Conservation (phyloP, 2,888 invertebrate genomes). For the Agriopis leucophaearia region DNA sequence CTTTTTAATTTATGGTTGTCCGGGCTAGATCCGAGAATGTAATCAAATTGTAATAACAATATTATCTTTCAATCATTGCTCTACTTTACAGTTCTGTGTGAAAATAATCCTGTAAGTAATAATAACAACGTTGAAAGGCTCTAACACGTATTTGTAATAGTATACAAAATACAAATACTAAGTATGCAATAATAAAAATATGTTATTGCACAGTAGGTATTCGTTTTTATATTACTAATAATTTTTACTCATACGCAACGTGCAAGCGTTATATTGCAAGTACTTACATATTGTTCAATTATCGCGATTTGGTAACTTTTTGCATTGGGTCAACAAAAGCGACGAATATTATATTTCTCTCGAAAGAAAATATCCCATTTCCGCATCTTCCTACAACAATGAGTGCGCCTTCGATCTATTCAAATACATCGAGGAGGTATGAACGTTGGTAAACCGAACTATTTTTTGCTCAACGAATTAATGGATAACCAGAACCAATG, state of each 20-base stretch:
- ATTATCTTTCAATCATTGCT: no score
- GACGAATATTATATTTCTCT: slow-evolving; percentile 83
- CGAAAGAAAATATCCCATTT: slow-evolving; percentile 87
- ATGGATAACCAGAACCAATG: slow-evolving; percentile 85
- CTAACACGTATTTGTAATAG: no score
- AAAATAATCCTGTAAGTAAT: not conserved
- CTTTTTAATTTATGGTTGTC: no score
- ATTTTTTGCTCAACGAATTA: slow-evolving; percentile 82
- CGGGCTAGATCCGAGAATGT: no score
- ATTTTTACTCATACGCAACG: slow-evolving; percentile 39
- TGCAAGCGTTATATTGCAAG: slow-evolving; percentile 37
- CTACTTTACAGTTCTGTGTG: not conserved
- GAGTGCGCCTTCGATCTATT: slow-evolving; percentile 81
- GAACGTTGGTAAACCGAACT: slow-evolving; percentile 74
- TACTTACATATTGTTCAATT: slow-evolving; percentile 60
- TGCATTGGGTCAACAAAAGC: slow-evolving; percentile 78
- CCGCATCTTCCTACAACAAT: slow-evolving; percentile 86
- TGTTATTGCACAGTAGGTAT: no score
- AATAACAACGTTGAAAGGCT: no score
- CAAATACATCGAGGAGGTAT: slow-evolving; percentile 69
- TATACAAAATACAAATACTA: no score
- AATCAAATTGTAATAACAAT: no score
- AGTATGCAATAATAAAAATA: no score
- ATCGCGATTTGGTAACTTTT: slow-evolving; percentile 70
- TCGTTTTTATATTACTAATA: no score